Base-by-base conservation (phyloP, 37 sponge, comb jelly and placozoan species). In the Halisarca cf. caerulea region DNA sequence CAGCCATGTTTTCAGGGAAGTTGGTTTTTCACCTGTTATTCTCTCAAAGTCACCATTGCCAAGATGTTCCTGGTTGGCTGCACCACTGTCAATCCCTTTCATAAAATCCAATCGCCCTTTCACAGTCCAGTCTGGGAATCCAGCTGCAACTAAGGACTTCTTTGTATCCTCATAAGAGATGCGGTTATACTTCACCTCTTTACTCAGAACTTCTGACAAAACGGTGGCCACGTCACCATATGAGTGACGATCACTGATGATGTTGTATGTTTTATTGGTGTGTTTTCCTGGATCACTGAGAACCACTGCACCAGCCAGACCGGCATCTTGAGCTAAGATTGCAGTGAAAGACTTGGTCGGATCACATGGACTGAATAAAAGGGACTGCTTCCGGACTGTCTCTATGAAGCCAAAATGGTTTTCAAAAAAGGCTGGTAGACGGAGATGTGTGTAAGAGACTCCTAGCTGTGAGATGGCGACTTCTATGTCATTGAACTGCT, bases 361-460 rank as follows among this genome's bases (percentile, higher is more conserved):
- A 51, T 92, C 90, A 0, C 88, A 80, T 39, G 90, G 86, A 0
- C 20, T 24, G 43, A 47, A 79, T 5, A 92, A 58, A 40, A 47
- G 40, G n/a, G 61, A 57, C 33, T 81, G 33, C 2, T 54, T 37
- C 15, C 59, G 45, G 24, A 86, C 83, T 23, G 66, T 47, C 35
- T 82, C 80, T 43, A 86, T 92, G 44, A 81, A 69, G 20, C 27
- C 61, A 69, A 33, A 86, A 54, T 66, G 38, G 45, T 82, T 89
- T 0, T 88, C 89, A 4, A 82, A 24, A 37, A 92, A 92, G 58
- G 47, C 0, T 1, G 92, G 90, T 2, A 92, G 87, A n/a, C 92
- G 89, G 37, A 92, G 47, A 60, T 89, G 45, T 20, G 61, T 66
- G 54, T 86, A 83, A 0, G 90, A 55, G 4, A 92, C 55, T n/a